Conservation (phyloP, 2,888 invertebrate genomes). For the Eurois occulta region DNA sequence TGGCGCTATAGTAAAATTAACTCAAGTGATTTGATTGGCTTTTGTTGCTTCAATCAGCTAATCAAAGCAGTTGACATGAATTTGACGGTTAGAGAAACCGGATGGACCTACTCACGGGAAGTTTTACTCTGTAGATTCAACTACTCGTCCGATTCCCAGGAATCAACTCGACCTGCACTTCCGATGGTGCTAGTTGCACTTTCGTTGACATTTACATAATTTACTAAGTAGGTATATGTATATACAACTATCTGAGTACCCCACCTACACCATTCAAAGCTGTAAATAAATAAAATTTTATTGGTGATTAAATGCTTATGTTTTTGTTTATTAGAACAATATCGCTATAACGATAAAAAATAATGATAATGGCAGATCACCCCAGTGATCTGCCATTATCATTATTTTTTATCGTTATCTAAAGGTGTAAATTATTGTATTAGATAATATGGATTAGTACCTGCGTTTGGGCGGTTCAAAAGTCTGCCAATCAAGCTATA, state of each 20-base stretch:
- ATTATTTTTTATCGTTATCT: constrained; percentile 17
- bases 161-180: background rate
- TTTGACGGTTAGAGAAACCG: background rate
- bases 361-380: no score
- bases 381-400: constrained; percentile 22
- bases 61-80: background rate
- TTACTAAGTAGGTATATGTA: background rate
- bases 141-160: background rate
- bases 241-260: background rate
- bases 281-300: constrained; percentile 6
- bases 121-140: background rate
- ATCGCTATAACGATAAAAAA: no score
- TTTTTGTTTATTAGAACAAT: constrained; percentile 6
- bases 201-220: background rate
- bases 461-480: background rate
- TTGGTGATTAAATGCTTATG: constrained; percentile 9
- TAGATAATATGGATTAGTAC: constrained; percentile 2
- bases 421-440: constrained; percentile 2
- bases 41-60: background rate
- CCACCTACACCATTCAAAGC: background rate
- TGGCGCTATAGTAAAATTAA: background rate
- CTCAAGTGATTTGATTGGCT: background rate
- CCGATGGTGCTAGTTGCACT: background rate
- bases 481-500: no score
- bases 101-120: background rate